These are phyloP conservation scores for Cynoglossus semilaevis DNA, from an alignment of 2,113 vertebrate genomes.

Conservation along the genomic window DNA sequence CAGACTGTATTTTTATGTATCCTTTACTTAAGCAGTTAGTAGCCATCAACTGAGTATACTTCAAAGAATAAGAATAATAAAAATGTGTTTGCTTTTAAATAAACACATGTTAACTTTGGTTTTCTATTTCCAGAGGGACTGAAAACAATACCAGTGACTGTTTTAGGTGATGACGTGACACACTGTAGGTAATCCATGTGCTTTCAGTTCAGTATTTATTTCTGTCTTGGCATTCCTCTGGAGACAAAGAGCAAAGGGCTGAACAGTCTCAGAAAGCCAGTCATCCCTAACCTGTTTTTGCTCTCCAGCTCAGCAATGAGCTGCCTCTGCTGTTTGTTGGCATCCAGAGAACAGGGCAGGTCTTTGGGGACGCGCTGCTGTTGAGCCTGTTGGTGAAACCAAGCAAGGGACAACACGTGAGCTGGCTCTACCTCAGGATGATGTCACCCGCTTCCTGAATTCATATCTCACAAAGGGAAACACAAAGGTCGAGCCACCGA, in stretches of 20 bases:
- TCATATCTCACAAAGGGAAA: slow-evolving; percentile 35
- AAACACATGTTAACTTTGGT: too few species aligned
- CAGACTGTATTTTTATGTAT: too few species aligned
- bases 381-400: slow-evolving; percentile 75
- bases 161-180: neutral
- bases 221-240: neutral
- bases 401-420: slow-evolving; percentile 48
- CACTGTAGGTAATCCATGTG: neutral
- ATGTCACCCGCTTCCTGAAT: slow-evolving; percentile 46
- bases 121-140: neutral
- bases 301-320: slow-evolving; percentile 97
- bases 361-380: slow-evolving; percentile 89
- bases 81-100: too few species aligned
- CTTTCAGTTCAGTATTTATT: neutral
- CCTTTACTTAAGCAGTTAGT: too few species aligned
- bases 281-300: slow-evolving; percentile 88
- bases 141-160: neutral
- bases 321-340: slow-evolving; percentile 96
- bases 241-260: neutral
- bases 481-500: slow-evolving; percentile 49
- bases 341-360: slow-evolving; percentile 91
- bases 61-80: too few species aligned
- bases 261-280: slow-evolving; percentile 1
- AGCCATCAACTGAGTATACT: too few species aligned
- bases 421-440: slow-evolving; percentile 34